These are phyloP conservation scores for Cetonia aurata DNA, from an alignment of 2,888 invertebrate genomes.

Conservation along the genomic window DNA sequence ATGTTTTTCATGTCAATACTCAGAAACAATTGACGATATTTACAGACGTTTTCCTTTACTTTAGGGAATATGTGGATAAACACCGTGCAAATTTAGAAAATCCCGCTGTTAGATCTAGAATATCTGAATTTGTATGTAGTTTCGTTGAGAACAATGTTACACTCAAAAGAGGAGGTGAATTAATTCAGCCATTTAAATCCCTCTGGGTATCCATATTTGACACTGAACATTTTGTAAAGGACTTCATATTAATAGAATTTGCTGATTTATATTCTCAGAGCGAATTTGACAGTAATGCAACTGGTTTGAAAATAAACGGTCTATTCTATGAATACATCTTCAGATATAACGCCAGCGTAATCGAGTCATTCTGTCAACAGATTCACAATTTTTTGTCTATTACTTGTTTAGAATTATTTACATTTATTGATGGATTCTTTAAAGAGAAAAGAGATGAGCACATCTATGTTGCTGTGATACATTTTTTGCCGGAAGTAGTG, in stretches of 20 bases:
- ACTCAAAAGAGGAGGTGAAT: slow-evolving; percentile 6
- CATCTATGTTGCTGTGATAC: slow-evolving; percentile 21
- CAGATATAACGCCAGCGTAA: slow-evolving; percentile 20
- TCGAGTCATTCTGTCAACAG: slow-evolving; percentile 24
- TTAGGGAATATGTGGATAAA: slow-evolving; percentile 2
- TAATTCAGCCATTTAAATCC: slow-evolving; percentile 19
- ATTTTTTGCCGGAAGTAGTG: slow-evolving; percentile 9
- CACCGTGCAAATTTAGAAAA: background rate
- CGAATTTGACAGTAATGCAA: slow-evolving; percentile 5
- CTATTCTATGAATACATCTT: slow-evolving; percentile 23
- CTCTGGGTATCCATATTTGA: background rate
- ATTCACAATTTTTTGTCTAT: slow-evolving; percentile 14
- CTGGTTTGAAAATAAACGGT: slow-evolving; percentile 15
- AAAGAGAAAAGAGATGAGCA: slow-evolving; percentile 19
- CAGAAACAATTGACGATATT: background rate
- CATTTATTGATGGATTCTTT: slow-evolving; percentile 27
- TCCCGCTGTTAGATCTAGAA: slow-evolving; percentile 3
- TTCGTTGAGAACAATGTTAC: slow-evolving; percentile 1
- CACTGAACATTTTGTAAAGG: slow-evolving; percentile 3
- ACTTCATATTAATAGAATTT: slow-evolving; percentile 24
- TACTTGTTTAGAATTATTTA: slow-evolving; percentile 1
- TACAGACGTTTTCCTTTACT: slow-evolving; percentile 1
- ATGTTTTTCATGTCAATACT: slow-evolving; percentile 13
- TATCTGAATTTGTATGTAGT: slow-evolving; percentile 10
- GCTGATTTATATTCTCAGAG: slow-evolving; percentile 3